Percentiles rank a stretch among this genome's conserved stretches.
Evolutionary conservation across 2,113 vertebrate species (phyloP).

Genomic region (Microtus oregoni): DNA sequence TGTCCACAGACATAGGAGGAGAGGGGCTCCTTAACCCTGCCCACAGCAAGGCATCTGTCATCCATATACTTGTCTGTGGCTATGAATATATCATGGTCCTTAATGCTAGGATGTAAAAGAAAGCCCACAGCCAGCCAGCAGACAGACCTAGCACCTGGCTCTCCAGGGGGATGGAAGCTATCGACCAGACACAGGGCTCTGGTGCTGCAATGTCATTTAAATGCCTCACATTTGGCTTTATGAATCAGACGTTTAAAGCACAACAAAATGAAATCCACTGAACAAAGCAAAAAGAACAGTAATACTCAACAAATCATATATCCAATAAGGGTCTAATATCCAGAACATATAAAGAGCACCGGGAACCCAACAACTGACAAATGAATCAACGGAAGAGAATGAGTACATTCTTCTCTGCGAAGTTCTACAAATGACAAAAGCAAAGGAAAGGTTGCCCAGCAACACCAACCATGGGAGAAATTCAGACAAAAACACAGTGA

Average conservation of each 20-base stretch:
- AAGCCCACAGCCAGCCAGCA: neutral
- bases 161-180: neutral
- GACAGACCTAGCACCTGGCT: neutral
- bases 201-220: neutral
- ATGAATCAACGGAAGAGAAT: neutral
- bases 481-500: neutral
- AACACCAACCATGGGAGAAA: neutral
- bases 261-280: neutral
- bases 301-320: neutral
- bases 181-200: neutral
- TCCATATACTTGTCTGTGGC: fast-evolving
- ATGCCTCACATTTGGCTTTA: neutral
- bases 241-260: neutral
- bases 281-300: neutral
- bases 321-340: neutral
- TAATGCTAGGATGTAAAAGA: neutral
- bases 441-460: neutral
- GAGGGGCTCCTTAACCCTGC: neutral
- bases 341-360: neutral
- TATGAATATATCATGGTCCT: neutral
- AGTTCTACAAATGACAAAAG: neutral
- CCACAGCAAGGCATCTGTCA: neutral
- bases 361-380: neutral
- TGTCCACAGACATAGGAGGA: neutral
- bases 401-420: neutral